Evolutionary conservation across 2,888 invertebrate genomes (phyloP), one percentile per base, ranked within the genome.

Genomic region (Eupeodes luniger): DNA sequence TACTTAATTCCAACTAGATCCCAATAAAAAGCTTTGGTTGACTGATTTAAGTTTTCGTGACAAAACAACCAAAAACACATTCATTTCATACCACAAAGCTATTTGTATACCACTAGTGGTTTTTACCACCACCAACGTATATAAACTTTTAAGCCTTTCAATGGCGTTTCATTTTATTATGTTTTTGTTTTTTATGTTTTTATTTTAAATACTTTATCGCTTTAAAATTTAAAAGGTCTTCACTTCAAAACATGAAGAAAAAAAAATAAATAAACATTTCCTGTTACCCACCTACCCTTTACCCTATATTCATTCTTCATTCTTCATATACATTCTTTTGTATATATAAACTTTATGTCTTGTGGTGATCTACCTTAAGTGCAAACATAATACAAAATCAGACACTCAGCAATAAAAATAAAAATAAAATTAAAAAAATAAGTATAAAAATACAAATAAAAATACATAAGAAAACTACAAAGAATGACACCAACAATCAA

Each of bases 401-500:
- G 47, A 36, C 47, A 47, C 47, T 81, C 51, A 85, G 59, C 81
- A 85, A 72, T 57, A 72, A 82, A 61, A 85, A 86, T 72, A 61
- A 79, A 79, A 69, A 55, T 62, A 77, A 55, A 84, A 72, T 14
- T 34, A 4, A 59, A 59, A 59, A 14, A 7, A 6, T 36, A 40
- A 40, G 40, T 19, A 55, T 27, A 55, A 19, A 55, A 55, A 19
- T 19, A 55, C 9, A 55, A 55, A 27, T 27, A 9, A 44, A 67
- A 78, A 40, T 7, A 40, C 5, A 40, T 40, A 40, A 40, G 40
- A 40, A 40, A 40, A 40, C 40, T 40, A 81, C 64, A 82, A 69
- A 76, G 72, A 59, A 44, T 55, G 44, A 70, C 70, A 70, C 55
- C 79, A 80, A 80, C 80, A 76, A 74, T 87, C 80, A 87, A 80